A percentile compares a stretch with the other conserved stretches of the same genome.
These are phyloP conservation scores for Drosophila leontia DNA, from an alignment of 1,140 invertebrate genomes.

Conservation along the genomic window DNA sequence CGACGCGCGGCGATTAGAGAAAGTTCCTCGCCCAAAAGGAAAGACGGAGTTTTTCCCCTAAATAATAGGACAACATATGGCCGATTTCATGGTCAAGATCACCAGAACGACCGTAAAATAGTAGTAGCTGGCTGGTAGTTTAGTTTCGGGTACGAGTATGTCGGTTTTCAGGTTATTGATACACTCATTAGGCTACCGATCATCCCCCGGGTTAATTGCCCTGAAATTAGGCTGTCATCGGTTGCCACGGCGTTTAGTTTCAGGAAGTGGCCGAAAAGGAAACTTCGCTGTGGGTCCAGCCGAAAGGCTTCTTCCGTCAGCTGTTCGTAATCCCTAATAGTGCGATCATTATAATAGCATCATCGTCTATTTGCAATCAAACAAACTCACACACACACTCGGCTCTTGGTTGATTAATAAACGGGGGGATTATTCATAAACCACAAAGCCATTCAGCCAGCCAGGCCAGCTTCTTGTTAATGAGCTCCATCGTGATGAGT, in stretches of 20 bases:
- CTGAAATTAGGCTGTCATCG: conserved; percentile 66
- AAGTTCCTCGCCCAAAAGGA: conserved; percentile 25
- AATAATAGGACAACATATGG: conserved; percentile 32
- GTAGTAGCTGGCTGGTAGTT: conserved; percentile 21
- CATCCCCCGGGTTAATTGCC: conserved; percentile 47
- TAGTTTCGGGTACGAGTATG: conserved; percentile 1
- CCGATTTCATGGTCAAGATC: conserved; percentile 43
- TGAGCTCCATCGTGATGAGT: conserved; percentile 74
- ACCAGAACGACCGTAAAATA: conserved; percentile 27
- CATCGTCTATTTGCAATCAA: conserved; percentile 78
- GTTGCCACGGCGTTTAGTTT: conserved; percentile 28
- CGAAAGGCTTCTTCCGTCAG: conserved; percentile 48
- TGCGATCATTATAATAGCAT: conserved; percentile 80
- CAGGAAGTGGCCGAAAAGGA: conserved; percentile 24
- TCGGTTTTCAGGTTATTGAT: conserved; percentile 48
- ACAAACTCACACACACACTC: conserved; percentile 26
- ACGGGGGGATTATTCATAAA: conserved; percentile 75
- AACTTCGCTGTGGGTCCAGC: conserved; percentile 14
- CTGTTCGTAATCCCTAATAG: conserved; percentile 67
- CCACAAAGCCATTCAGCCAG: conserved; percentile 53
- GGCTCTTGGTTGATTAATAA: conserved; percentile 72
- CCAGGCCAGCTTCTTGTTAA: conserved; percentile 77
- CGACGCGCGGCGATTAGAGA: conserved; percentile 34
- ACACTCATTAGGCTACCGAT: conserved; percentile 64
- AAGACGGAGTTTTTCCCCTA: conserved; percentile 34